phyloP scores from a whole-genome alignment of 2,113 vertebrate species.

The Muscicapa adusta region DNA sequence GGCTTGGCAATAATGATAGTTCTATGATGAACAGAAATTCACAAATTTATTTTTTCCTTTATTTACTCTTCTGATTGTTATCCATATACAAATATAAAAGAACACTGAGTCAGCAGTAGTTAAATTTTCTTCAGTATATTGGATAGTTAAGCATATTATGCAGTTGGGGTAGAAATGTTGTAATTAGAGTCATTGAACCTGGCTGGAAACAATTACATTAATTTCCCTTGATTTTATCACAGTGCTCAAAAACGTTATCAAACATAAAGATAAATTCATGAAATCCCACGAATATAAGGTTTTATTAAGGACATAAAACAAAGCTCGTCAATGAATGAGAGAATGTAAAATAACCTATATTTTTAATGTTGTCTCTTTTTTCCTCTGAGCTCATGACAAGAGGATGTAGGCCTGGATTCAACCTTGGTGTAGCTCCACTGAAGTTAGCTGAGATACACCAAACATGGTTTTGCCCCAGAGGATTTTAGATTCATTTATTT shows the following conservation, averaged over 20 bases:
- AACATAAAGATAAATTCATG: background rate
- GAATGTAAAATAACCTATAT: background rate
- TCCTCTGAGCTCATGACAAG: background rate
- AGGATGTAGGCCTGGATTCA: background rate
- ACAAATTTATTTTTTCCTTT: background rate
- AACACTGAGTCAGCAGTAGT: background rate
- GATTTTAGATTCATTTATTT: slow-evolving; percentile 46
- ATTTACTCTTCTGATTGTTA: slow-evolving; percentile 28
- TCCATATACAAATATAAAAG: slow-evolving; percentile 2
- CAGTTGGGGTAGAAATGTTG: background rate
- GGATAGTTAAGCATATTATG: background rate
- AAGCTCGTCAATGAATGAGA: background rate
- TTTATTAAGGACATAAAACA: background rate
- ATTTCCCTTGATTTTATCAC: background rate
- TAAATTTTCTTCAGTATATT: background rate
- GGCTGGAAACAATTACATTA: slow-evolving; percentile 7
- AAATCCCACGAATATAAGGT: background rate
- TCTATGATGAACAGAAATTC: background rate
- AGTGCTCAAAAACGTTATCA: background rate
- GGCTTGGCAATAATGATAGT: background rate
- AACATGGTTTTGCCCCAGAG: background rate
- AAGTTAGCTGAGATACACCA: slow-evolving; percentile 23
- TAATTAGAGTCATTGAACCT: slow-evolving; percentile 15
- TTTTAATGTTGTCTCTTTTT: background rate
- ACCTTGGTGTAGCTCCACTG: background rate